Evolutionary conservation across 2,113 vertebrate genomes (phyloP).

Genomic region (Corythoichthys intestinalis): DNA sequence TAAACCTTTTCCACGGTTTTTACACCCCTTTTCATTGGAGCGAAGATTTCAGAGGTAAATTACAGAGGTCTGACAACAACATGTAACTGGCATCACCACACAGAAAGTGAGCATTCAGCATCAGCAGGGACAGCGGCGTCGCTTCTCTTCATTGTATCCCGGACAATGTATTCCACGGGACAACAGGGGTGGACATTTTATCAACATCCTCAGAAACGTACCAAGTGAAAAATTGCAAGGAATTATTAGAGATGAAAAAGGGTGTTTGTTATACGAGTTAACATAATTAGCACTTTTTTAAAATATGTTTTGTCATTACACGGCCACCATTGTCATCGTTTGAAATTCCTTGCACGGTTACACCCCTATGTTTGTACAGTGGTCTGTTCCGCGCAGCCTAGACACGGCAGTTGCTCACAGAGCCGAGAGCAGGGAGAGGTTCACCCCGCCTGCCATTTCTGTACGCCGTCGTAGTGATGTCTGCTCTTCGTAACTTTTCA

Average conservation of each 20-base stretch:
- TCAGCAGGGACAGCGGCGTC: constrained; percentile 60
- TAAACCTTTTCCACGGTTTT: not conserved
- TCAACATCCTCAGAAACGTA: not conserved
- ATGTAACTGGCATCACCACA: constrained; percentile 18
- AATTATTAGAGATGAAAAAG: fast-evolving
- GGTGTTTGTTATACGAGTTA: no score
- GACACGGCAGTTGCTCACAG: constrained; percentile 67
- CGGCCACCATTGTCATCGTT: constrained; percentile 15
- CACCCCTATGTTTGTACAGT: constrained; percentile 51
- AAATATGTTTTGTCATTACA: fast-evolving
- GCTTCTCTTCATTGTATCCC: constrained; percentile 63
- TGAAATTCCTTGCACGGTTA: not conserved
- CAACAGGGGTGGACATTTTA: constrained; percentile 14
- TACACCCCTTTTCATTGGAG: not conserved
- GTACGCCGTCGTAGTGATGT: constrained; percentile 50
- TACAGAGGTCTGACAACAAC: constrained; percentile 12
- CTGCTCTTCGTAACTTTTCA: constrained; percentile 56
- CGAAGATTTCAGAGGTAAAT: not conserved
- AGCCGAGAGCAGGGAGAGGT: constrained; percentile 58
- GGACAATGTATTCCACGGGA: constrained; percentile 42
- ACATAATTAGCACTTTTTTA: no score
- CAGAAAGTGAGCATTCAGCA: constrained; percentile 62
- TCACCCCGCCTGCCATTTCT: constrained; percentile 61
- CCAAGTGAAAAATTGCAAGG: fast-evolving
- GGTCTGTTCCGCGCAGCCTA: constrained; percentile 69